These are phyloP conservation scores for Aselliscus stoliczkanus DNA, from an alignment of 2,797 vertebrate genomes.

Conservation along the genomic window DNA sequence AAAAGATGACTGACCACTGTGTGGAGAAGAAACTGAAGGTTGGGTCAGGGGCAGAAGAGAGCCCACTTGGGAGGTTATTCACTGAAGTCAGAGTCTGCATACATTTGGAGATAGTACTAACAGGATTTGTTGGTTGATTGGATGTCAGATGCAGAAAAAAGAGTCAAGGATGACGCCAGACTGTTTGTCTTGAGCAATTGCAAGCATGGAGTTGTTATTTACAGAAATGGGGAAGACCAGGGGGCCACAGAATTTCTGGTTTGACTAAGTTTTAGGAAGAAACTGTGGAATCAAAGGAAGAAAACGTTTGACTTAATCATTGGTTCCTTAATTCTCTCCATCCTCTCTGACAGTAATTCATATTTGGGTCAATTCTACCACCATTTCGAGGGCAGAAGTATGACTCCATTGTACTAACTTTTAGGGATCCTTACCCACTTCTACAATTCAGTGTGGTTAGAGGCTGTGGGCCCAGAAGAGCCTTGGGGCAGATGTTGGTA, in stretches of 20 bases:
- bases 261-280: conserved; percentile 8
- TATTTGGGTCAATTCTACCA: background rate
- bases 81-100: background rate
- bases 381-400: background rate
- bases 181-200: background rate
- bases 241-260: background rate
- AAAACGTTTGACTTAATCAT: background rate
- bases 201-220: background rate
- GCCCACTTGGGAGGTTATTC: background rate
- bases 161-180: background rate
- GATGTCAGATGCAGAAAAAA: background rate
- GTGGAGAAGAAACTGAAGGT: background rate
- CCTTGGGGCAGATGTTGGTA: background rate
- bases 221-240: background rate
- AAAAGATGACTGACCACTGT: background rate
- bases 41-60: background rate
- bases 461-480: background rate
- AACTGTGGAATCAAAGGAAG: background rate
- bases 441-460: background rate
- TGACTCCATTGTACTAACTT: background rate
- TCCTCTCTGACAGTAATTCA: background rate
- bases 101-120: background rate
- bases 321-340: conserved; percentile 10
- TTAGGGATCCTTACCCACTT: background rate
- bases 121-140: background rate